These are phyloP conservation scores for Drosophila murphyi DNA, from an alignment of 1,140 invertebrate species.

Conservation along the genomic window DNA sequence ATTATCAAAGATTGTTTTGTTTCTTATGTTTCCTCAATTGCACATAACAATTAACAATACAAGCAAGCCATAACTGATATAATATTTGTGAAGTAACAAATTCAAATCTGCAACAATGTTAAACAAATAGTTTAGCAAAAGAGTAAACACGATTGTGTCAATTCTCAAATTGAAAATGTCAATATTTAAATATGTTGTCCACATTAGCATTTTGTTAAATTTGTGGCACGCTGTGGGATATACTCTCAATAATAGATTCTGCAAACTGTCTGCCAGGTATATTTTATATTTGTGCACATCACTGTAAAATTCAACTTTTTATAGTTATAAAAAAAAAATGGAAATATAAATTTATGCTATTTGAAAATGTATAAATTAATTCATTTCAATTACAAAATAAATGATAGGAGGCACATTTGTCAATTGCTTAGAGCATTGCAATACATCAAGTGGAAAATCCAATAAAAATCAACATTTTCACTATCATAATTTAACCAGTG, in stretches of 20 bases:
- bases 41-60: slow-evolving; percentile 2
- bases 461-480: too few relatives aligned
- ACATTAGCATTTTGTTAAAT: slow-evolving; percentile 9
- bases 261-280: neutral
- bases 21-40: slow-evolving; percentile 17
- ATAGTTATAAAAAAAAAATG: neutral
- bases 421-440: neutral
- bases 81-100: neutral
- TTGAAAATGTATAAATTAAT: neutral
- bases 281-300: neutral
- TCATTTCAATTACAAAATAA: neutral
- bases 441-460: too few relatives aligned
- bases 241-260: neutral
- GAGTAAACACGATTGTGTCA: slow-evolving; percentile 5
- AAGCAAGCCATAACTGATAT: neutral
- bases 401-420: neutral
- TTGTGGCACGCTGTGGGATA: neutral
- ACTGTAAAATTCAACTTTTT: neutral
- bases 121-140: neutral
- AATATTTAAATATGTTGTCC: slow-evolving; percentile 12
- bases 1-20: slow-evolving; percentile 22
- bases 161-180: neutral
- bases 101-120: neutral
- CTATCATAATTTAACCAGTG: too few relatives aligned
- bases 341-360: neutral